These are phyloP conservation scores for Hoplodrina blanda DNA, from an alignment of 2,888 invertebrate species.

Conservation along the genomic window DNA sequence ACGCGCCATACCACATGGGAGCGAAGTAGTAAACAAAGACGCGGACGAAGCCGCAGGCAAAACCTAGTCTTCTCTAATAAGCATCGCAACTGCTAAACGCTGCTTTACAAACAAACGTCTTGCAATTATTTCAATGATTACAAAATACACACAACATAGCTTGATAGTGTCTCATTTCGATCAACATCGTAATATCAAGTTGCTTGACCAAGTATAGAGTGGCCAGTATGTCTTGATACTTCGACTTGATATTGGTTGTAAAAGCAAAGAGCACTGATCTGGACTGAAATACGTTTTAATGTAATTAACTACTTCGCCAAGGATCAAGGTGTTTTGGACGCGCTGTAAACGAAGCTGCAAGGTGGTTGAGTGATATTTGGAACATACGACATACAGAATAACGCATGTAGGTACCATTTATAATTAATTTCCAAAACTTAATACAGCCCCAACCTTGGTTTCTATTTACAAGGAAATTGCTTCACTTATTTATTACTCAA, in stretches of 20 bases:
- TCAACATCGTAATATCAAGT: constrained; percentile 43
- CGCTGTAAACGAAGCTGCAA: constrained; percentile 62
- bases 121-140: constrained; percentile 48
- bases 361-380: constrained; percentile 77
- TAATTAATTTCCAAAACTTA: constrained; percentile 70
- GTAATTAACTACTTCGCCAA: not conserved
- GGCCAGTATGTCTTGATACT: constrained; percentile 33
- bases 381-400: constrained; percentile 55
- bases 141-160: constrained; percentile 40
- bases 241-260: not conserved
- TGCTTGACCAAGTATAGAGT: constrained; percentile 42
- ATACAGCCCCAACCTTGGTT: constrained; percentile 65
- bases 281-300: not conserved
- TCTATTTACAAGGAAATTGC: constrained; percentile 65
- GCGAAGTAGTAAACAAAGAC: no score
- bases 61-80: no score
- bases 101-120: constrained; percentile 21
- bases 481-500: constrained; percentile 50
- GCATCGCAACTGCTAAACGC: not conserved
- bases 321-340: constrained; percentile 37
- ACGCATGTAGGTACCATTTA: constrained; percentile 39
- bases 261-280: not conserved
- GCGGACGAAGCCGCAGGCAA: no score
- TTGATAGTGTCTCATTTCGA: constrained; percentile 53
- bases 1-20: no score